Evolutionary conservation across 1,140 invertebrate species (phyloP).

Genomic region (Anoplolepis gracilipes): DNA sequence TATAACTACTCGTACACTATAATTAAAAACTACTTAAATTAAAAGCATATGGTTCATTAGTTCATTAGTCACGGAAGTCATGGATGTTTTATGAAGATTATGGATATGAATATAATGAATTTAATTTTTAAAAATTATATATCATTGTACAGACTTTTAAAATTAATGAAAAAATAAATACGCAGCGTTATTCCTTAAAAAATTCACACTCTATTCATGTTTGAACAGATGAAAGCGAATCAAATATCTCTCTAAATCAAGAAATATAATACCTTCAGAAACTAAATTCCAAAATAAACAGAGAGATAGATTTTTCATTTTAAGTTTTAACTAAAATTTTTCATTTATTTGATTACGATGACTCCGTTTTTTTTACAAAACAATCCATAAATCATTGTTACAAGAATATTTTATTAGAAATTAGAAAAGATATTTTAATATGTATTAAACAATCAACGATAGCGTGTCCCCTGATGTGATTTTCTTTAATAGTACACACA

Average conservation of each 20-base stretch:
- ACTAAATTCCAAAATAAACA: background rate
- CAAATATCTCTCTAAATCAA: slow-evolving; percentile 19
- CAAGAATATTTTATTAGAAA: background rate
- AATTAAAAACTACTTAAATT: slow-evolving; percentile 33
- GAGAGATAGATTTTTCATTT: background rate
- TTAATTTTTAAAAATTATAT: slow-evolving; percentile 8
- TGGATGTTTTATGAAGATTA: background rate
- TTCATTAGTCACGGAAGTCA: background rate
- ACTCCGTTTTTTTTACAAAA: background rate
- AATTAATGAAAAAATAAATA: background rate
- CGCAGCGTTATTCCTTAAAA: background rate
- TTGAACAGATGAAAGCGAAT: slow-evolving; percentile 9
- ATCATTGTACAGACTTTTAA: background rate
- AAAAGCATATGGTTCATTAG: background rate
- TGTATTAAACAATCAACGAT: background rate
- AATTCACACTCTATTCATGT: background rate
- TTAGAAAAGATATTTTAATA: background rate
- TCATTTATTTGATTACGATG: background rate
- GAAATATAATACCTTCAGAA: slow-evolving; percentile 19
- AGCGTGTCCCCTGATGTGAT: background rate
- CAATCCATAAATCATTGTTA: background rate
- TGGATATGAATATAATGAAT: background rate
- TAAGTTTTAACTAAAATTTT: background rate
- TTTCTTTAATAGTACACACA: background rate
- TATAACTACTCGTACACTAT: background rate